Conservation (phyloP, 2,888 invertebrate genomes). For the Aporophyla lueneburgensis region DNA sequence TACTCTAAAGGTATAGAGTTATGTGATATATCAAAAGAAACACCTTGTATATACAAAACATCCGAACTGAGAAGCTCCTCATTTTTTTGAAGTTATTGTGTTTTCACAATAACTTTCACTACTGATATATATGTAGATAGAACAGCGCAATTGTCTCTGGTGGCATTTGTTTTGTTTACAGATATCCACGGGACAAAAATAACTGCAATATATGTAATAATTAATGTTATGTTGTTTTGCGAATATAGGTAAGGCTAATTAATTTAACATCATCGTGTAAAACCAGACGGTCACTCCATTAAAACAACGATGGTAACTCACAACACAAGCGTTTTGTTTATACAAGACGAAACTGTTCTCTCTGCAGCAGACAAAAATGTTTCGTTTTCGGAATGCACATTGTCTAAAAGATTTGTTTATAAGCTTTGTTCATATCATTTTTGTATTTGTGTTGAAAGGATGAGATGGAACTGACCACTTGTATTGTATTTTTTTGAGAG, state of each 20-base stretch:
- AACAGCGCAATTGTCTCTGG: neutral
- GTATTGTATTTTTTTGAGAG: neutral
- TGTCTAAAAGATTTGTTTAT: constrained; percentile 2
- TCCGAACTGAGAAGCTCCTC: too few species aligned
- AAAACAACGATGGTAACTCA: constrained; percentile 9
- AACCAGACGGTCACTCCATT: neutral
- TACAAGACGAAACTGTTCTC: neutral
- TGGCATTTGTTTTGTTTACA: neutral
- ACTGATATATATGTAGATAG: neutral
- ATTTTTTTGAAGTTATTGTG: too few species aligned
- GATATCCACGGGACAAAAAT: neutral
- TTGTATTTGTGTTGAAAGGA: neutral
- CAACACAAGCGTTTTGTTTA: constrained; percentile 8
- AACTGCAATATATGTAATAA: neutral
- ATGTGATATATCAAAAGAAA: too few species aligned
- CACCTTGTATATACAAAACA: too few species aligned
- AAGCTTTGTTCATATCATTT: neutral
- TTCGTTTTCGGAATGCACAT: neutral
- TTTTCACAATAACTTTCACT: too few species aligned
- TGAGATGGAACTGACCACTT: neutral
- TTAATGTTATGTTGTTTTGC: neutral
- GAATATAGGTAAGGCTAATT: neutral
- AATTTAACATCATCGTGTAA: too few species aligned
- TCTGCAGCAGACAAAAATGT: constrained; percentile 1
- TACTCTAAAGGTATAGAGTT: too few species aligned